Evolutionary conservation across 2,888 invertebrate genomes (phyloP).

Genomic region (Troilus luridus): DNA sequence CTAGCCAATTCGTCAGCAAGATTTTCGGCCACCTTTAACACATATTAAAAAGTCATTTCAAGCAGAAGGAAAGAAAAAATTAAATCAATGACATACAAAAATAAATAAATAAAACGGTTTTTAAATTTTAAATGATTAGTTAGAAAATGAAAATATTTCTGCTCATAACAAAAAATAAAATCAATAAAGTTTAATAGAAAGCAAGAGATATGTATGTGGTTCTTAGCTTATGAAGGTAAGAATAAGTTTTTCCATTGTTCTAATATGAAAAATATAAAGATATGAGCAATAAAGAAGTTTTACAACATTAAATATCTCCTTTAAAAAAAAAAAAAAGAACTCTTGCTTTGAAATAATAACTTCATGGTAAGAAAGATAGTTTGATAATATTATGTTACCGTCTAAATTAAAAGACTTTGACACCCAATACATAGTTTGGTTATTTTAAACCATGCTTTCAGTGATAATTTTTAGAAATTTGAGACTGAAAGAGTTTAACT

Average conservation of each 20-base stretch:
- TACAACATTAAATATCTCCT: background rate
- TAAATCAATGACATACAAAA: too few species aligned
- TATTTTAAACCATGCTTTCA: too few species aligned
- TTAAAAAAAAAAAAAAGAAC: background rate
- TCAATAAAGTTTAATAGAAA: too few species aligned
- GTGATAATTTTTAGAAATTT: background rate
- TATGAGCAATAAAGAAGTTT: background rate
- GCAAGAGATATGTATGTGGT: background rate
- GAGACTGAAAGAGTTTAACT: background rate
- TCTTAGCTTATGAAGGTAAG: background rate
- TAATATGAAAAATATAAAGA: background rate
- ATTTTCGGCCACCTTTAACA: conserved; percentile 82
- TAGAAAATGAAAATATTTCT: too few species aligned
- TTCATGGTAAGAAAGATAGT: too few species aligned
- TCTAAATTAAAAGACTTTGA: too few species aligned
- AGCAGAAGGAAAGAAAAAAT: background rate
- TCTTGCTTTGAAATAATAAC: too few species aligned
- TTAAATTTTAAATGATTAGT: too few species aligned
- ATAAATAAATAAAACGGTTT: too few species aligned
- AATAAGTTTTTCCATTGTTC: background rate
- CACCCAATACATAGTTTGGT: too few species aligned
- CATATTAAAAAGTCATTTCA: background rate
- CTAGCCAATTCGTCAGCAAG: conserved; percentile 93
- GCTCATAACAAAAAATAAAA: too few species aligned
- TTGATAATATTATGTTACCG: too few species aligned